These are phyloP conservation scores for Mixornis gularis DNA, from an alignment of 2,113 vertebrate genomes.

Conservation along the genomic window DNA sequence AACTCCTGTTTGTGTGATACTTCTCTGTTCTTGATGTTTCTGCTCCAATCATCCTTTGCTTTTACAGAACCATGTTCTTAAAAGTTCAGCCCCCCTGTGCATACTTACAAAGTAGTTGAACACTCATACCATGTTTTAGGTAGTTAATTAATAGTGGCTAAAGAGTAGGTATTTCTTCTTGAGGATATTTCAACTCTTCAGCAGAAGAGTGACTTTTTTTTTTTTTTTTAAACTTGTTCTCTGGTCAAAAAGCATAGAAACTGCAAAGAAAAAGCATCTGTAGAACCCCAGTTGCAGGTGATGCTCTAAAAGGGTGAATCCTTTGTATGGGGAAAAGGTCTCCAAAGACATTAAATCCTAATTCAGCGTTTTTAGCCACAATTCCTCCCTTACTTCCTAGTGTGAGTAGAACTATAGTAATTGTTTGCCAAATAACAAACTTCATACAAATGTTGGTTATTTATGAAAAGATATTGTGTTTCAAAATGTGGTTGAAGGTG, in stretches of 20 bases:
- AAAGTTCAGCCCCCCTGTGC: neutral
- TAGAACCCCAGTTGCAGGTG: neutral
- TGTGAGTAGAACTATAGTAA: accelerated
- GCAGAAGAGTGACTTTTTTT: neutral
- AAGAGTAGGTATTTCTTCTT: neutral
- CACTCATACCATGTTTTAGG: neutral
- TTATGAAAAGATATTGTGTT: neutral
- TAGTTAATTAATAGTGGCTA: neutral
- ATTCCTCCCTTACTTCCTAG: neutral
- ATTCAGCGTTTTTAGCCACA: neutral
- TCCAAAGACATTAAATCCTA: neutral
- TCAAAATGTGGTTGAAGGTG: neutral
- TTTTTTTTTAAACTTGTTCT: neutral
- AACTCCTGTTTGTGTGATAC: neutral
- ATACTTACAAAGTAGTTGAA: neutral
- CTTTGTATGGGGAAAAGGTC: neutral
- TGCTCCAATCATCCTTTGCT: neutral
- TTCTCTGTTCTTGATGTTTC: neutral
- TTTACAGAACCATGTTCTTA: neutral
- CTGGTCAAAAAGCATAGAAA: neutral
- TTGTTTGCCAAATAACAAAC: neutral
- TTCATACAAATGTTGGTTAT: neutral
- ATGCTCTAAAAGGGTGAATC: neutral
- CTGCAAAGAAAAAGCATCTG: neutral
- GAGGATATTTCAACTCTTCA: neutral